Evolutionary conservation across 2,797 vertebrate species (phyloP).

Genomic region (Setipinna tenuifilis): DNA sequence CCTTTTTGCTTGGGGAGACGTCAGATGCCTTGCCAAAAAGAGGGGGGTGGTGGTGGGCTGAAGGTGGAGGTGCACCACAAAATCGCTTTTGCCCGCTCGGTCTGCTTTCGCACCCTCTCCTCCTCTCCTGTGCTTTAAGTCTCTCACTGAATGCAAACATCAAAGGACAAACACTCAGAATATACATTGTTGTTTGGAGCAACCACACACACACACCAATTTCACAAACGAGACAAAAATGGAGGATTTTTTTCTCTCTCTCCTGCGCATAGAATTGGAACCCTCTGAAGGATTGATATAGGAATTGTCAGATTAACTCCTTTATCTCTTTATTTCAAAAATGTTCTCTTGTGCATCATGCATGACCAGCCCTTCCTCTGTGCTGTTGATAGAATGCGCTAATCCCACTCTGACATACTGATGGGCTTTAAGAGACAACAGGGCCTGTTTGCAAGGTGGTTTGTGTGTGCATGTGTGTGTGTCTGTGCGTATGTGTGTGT

Average conservation of each 20-base stretch:
- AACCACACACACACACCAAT: slow-evolving; percentile 64
- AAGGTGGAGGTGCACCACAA: slow-evolving; percentile 60
- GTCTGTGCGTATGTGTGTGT: slow-evolving; percentile 42
- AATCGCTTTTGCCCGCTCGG: slow-evolving; percentile 60
- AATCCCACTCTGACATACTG: slow-evolving; percentile 62
- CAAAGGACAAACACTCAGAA: slow-evolving; percentile 77
- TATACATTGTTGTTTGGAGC: slow-evolving; percentile 78
- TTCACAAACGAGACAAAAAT: slow-evolving; percentile 24
- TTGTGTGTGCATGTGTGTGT: slow-evolving; percentile 16
- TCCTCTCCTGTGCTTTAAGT: slow-evolving; percentile 76
- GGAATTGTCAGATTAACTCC: slow-evolving; percentile 69
- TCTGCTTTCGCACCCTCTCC: slow-evolving; percentile 66
- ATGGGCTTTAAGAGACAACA: slow-evolving; percentile 51
- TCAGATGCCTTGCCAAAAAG: slow-evolving; percentile 79
- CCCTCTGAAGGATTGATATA: slow-evolving; percentile 67
- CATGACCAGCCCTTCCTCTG: not conserved
- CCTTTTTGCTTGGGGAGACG: slow-evolving; percentile 68
- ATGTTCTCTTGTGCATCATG: slow-evolving; percentile 56
- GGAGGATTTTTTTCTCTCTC: slow-evolving; percentile 46
- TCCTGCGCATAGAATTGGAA: slow-evolving; percentile 61
- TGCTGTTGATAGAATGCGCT: slow-evolving; percentile 48
- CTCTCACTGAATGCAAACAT: slow-evolving; percentile 76
- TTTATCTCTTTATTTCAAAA: slow-evolving; percentile 72
- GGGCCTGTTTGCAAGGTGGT: slow-evolving; percentile 20
- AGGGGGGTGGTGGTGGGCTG: slow-evolving; percentile 50